These are phyloP conservation scores for Ophonus ardosiacus DNA, from an alignment of 2,888 invertebrate genomes.

Conservation along the genomic window DNA sequence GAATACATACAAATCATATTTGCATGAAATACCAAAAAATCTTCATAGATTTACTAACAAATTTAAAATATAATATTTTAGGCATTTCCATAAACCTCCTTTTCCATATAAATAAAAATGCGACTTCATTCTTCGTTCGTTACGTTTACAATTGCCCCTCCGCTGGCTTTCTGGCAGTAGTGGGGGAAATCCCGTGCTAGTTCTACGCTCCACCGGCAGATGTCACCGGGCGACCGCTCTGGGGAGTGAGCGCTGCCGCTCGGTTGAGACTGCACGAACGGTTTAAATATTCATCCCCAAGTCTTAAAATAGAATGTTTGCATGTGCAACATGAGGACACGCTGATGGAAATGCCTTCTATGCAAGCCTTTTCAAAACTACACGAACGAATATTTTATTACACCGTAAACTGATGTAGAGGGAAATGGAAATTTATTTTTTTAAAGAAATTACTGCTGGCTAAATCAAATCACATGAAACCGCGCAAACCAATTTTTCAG, in stretches of 20 bases:
- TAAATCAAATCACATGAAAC: not conserved
- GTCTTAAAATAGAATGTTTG: slow-evolving; percentile 60
- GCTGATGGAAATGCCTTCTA: slow-evolving; percentile 53
- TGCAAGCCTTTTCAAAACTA: slow-evolving; percentile 48
- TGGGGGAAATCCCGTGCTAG: not conserved
- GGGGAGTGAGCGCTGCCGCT: slow-evolving; percentile 40
- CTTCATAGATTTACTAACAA: no score
- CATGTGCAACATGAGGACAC: slow-evolving; percentile 55
- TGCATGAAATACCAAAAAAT: no score
- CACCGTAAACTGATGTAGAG: slow-evolving; percentile 30
- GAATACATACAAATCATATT: no score
- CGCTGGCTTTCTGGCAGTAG: not conserved
- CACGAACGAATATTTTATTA: slow-evolving; percentile 53
- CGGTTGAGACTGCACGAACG: slow-evolving; percentile 31
- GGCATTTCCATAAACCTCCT: no score
- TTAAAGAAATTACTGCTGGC: not conserved
- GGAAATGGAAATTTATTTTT: slow-evolving; percentile 28
- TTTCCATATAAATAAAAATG: no score
- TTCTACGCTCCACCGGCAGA: slow-evolving; percentile 46
- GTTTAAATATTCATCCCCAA: slow-evolving; percentile 54
- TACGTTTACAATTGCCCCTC: no score
- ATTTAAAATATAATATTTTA: no score
- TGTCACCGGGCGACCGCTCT: slow-evolving; percentile 47
- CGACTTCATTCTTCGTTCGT: no score
- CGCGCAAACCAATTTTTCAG: no score